Conservation (phyloP, 2,888 invertebrate species). For the Ligdia adustata region DNA sequence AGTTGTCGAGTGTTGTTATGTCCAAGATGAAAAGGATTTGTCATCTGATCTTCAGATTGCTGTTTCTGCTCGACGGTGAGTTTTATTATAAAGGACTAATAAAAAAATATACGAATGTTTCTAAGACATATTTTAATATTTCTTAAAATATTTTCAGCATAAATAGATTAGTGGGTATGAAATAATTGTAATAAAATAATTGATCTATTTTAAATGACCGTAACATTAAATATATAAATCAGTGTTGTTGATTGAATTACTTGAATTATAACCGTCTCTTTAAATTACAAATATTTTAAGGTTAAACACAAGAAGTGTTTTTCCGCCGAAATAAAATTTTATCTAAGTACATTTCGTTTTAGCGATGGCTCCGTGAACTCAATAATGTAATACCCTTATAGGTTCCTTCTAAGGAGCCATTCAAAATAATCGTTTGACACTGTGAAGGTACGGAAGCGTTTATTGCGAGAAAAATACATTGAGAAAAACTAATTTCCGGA, state of each 20-base stretch:
- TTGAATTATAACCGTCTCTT: no score
- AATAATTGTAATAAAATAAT: no score
- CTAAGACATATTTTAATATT: no score
- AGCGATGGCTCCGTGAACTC: neutral
- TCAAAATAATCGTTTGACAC: slow-evolving; percentile 3
- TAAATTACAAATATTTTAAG: neutral
- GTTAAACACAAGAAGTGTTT: neutral
- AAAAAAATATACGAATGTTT: neutral
- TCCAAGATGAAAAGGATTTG: slow-evolving; percentile 77
- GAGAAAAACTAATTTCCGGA: slow-evolving; percentile 31
- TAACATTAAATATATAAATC: no score
- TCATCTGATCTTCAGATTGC: slow-evolving; percentile 68
- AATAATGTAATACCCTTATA: no score
- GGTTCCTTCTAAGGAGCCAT: no score
- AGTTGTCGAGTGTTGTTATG: slow-evolving; percentile 47
- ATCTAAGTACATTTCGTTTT: neutral
- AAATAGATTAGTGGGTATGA: no score
- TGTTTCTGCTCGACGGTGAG: slow-evolving; percentile 75
- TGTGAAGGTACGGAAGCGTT: slow-evolving; percentile 3
- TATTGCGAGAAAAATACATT: slow-evolving; percentile 14
- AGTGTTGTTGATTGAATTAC: no score
- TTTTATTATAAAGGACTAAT: slow-evolving; percentile 19
- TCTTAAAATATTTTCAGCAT: no score
- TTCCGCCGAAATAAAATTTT: neutral
- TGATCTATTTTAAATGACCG: no score